A percentile compares a stretch with the other conserved stretches of the same genome.
phyloP scores from a whole-genome alignment of 1,140 invertebrate species.

The Drosophila nigrodunni region DNA sequence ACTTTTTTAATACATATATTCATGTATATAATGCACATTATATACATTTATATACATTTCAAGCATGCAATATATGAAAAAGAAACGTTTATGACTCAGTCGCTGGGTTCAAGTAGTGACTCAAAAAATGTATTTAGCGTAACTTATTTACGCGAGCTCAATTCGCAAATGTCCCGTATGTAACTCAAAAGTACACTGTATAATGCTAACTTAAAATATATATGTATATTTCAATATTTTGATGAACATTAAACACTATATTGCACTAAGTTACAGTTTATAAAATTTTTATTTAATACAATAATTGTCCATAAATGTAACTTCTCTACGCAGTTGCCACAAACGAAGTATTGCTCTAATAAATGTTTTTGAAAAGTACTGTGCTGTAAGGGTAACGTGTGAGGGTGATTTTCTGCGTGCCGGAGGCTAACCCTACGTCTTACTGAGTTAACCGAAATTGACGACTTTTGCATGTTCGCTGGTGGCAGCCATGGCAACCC shows the following conservation, averaged over 20 bases:
- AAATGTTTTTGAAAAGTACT: constrained; percentile 25
- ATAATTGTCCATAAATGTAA: constrained; percentile 4
- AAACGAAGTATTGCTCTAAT: constrained; percentile 30
- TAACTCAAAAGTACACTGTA: no score
- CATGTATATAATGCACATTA: no score
- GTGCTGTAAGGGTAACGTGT: neutral
- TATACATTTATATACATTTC: no score
- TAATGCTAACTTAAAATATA: no score
- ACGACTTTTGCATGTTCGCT: constrained; percentile 44
- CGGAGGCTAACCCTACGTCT: constrained; percentile 23
- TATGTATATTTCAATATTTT: no score
- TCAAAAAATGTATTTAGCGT: neutral
- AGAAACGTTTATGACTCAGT: neutral
- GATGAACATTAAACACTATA: constrained; percentile 57
- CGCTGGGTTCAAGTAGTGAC: neutral
- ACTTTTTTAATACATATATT: no score
- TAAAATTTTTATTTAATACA: constrained; percentile 56
- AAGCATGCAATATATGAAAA: no score
- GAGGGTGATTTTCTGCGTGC: constrained; percentile 14
- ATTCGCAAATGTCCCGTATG: constrained; percentile 56
- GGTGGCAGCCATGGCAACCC: constrained; percentile 12
- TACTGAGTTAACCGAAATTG: constrained; percentile 26
- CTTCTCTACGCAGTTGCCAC: constrained; percentile 27
- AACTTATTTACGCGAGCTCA: constrained; percentile 1
- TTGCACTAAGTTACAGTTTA: constrained; percentile 61